A percentile compares a stretch with the other conserved stretches of the same genome.
phyloP scores from a whole-genome alignment of 2,888 invertebrate species.

The Cheilosia vulpina region DNA sequence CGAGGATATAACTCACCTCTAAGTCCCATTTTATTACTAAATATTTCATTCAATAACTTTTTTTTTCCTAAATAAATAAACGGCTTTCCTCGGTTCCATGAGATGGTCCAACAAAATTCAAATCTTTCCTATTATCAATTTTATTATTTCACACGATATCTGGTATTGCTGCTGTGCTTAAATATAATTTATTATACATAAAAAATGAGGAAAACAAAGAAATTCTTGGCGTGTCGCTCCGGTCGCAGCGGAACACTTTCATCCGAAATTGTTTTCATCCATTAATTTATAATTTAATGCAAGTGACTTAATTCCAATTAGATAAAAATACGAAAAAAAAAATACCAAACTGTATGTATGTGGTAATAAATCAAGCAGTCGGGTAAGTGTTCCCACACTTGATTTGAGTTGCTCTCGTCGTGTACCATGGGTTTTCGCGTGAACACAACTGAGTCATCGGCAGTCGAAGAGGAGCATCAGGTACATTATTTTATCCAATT shows the following conservation, averaged over 20 bases:
- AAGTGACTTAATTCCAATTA: constrained; percentile 56
- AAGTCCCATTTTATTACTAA: constrained; percentile 14
- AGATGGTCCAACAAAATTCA: constrained; percentile 1
- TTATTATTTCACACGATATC: constrained; percentile 2
- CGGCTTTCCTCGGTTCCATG: constrained; percentile 12
- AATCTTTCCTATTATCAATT: background rate
- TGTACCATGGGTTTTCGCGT: constrained; percentile 17
- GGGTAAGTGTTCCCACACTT: constrained; percentile 14
- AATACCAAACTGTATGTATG: background rate
- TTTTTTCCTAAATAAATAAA: constrained; percentile 3
- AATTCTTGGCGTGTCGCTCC: constrained; percentile 31
- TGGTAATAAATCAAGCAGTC: constrained; percentile 8
- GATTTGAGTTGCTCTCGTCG: background rate
- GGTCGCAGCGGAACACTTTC: constrained; percentile 29
- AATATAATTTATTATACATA: constrained; percentile 50
- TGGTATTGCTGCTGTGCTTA: constrained; percentile 2
- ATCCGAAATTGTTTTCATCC: constrained; percentile 21
- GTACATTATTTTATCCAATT: constrained; percentile 12
- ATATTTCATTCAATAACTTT: constrained; percentile 3
- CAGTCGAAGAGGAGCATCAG: constrained; percentile 12
- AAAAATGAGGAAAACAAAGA: constrained; percentile 28
- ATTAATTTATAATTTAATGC: constrained; percentile 53
- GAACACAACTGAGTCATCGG: constrained; percentile 34
- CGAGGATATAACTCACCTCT: background rate
- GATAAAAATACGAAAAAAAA: constrained; percentile 12